These are phyloP conservation scores for Drosophila hydei DNA, from an alignment of 1,140 invertebrate species.

Conservation along the genomic window DNA sequence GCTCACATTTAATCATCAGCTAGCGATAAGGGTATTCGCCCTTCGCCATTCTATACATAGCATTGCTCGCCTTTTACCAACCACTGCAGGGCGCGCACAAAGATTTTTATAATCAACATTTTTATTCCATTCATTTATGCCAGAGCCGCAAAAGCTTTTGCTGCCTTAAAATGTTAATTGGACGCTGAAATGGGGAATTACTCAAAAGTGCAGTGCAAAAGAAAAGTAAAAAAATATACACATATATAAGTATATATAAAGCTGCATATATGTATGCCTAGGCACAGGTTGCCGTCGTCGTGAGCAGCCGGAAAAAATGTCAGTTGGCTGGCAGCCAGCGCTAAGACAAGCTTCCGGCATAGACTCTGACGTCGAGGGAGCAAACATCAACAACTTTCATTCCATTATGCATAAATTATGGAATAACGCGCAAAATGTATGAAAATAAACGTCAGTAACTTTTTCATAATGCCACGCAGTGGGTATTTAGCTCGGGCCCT, in stretches of 20 bases:
- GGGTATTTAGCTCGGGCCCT: too few species aligned
- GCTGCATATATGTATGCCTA: neutral
- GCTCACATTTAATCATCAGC: too few species aligned
- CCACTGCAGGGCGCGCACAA: conserved; percentile 17
- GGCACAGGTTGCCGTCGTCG: neutral
- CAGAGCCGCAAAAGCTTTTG: conserved; percentile 47
- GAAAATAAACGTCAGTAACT: conserved; percentile 50
- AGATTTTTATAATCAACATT: conserved; percentile 66
- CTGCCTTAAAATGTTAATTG: conserved; percentile 73
- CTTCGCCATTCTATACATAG: neutral
- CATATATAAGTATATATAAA: conserved; percentile 1
- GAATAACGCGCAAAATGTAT: conserved; percentile 60
- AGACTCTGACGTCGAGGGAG: conserved; percentile 18
- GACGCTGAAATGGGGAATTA: conserved; percentile 74
- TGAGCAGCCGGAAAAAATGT: conserved; percentile 40
- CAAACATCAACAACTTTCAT: conserved; percentile 49
- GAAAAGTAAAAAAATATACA: conserved; percentile 5
- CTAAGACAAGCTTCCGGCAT: conserved; percentile 13
- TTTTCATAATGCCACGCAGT: conserved; percentile 33
- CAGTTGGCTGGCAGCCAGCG: conserved; percentile 60
- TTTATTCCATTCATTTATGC: conserved; percentile 28
- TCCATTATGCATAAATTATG: conserved; percentile 74
- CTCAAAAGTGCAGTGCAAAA: conserved; percentile 41
- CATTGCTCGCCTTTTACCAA: neutral
- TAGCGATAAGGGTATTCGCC: neutral